Conservation (phyloP, 2,797 vertebrate genomes). For the Argentina silus region DNA sequence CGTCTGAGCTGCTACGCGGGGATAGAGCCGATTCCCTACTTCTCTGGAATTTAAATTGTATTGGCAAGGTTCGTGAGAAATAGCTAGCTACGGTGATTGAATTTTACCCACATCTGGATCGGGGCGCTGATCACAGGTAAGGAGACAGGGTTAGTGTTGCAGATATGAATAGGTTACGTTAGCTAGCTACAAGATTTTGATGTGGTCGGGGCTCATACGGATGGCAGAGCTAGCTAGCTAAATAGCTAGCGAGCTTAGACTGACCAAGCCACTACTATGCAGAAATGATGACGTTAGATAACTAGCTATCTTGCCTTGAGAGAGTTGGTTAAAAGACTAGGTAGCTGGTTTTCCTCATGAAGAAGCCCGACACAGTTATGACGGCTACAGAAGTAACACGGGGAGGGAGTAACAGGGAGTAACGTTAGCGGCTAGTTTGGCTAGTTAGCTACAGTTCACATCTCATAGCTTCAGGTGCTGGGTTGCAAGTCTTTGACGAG, state of each 20-base stretch:
- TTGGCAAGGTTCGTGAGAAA: constrained; percentile 42
- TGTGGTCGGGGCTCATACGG: neutral
- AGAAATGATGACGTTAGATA: constrained; percentile 12
- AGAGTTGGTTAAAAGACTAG: no score
- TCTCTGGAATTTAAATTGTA: constrained; percentile 74
- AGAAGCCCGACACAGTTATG: no score
- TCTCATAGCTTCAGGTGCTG: no score
- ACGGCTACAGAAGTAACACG: no score
- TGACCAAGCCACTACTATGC: no score
- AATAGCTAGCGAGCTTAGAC: neutral
- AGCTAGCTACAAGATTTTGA: neutral
- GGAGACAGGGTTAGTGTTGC: constrained; percentile 7
- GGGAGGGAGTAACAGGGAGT: constrained; percentile 12
- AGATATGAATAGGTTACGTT: neutral
- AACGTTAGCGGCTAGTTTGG: neutral
- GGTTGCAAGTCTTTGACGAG: no score
- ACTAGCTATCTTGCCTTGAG: constrained; percentile 25
- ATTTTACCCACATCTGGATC: constrained; percentile 52
- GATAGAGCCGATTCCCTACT: constrained; percentile 44
- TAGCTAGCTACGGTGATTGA: constrained; percentile 40
- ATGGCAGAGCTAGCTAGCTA: neutral
- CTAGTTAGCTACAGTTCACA: no score
- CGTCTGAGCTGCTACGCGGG: constrained; percentile 54
- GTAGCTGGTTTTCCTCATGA: no score
- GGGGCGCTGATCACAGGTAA: constrained; percentile 68